Evolutionary conservation across 2,888 invertebrate genomes (phyloP), one percentile per base, ranked within the genome.

Genomic region (Pseudeuparius sepicola): DNA sequence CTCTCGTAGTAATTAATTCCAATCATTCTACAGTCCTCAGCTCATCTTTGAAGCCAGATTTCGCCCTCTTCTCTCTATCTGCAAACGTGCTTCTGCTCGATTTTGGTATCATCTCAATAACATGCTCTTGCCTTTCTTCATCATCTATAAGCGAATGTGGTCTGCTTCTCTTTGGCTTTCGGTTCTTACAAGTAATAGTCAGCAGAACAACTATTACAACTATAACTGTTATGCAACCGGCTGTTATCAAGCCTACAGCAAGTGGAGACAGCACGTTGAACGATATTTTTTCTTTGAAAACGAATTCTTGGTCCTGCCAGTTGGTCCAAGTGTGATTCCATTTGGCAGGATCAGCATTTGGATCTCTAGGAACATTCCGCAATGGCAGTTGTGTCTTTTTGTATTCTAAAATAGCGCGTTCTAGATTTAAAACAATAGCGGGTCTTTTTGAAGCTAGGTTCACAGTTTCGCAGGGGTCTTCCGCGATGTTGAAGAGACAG

Each of bases 291-390:
- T 49, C 36, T 31, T 43, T 50, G 3, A 42, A 31, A 4, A 54
- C 49, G 32, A 68, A 66, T 40, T 61, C 59, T 65, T 68, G 70
- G 46, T 74, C 72, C 46, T 60, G 55, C 76, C 75, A 76, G 44
- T 61, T 65, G 2, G 63, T 63, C 76, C 76, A 77, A 0, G 67
- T 66, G 31, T 65, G 63, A 32, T 70, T 65, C 61, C 70, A 72
- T 4, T 59, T 45, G 0, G 47, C 46, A 0, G 76, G 75, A 57
- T 75, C 62, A 2, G 68, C 66, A 2, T 56, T 57, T 0, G 60
- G 56, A 42, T 68, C 67, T 1, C 54, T 47, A 1, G 64, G 60
- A 1, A 61, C 45, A 38, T 71, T 71, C 35, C 60, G 60, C 1
- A 68, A 59, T 1, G 60, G 53, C 10, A 66, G 33, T 1, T 66